These are phyloP conservation scores for Murina feae DNA, from an alignment of 2,113 vertebrate genomes.

Conservation along the genomic window DNA sequence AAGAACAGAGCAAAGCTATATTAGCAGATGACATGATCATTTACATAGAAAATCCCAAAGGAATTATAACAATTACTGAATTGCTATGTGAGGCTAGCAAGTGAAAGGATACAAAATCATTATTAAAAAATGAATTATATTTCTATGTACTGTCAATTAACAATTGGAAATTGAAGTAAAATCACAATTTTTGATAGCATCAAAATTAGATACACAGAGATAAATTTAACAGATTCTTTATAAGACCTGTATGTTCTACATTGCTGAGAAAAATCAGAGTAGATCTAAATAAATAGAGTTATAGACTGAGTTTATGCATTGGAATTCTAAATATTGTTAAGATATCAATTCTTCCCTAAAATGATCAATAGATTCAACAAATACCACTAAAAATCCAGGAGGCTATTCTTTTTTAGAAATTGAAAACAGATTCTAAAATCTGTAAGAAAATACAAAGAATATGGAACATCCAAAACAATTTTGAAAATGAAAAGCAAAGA, in stretches of 20 bases:
- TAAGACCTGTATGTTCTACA: neutral
- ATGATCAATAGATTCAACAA: neutral
- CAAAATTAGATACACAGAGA: neutral
- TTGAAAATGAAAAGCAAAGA: neutral
- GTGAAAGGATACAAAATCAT: neutral
- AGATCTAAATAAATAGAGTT: neutral
- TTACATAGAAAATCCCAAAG: neutral
- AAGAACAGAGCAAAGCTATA: neutral
- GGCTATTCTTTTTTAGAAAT: neutral
- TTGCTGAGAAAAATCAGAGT: constrained; percentile 13
- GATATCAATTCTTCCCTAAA: neutral
- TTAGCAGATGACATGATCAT: neutral
- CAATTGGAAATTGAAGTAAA: neutral
- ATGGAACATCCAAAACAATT: neutral
- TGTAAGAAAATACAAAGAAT: neutral
- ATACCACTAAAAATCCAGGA: neutral
- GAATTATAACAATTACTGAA: neutral
- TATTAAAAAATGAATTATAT: constrained; percentile 16
- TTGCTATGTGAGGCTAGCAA: neutral
- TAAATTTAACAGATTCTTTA: neutral
- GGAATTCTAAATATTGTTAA: neutral
- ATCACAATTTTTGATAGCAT: neutral
- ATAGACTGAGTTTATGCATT: neutral
- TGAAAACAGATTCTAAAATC: neutral
- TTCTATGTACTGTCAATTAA: neutral